Conservation (phyloP, 2,888 invertebrate species). For the Nezara viridula region DNA sequence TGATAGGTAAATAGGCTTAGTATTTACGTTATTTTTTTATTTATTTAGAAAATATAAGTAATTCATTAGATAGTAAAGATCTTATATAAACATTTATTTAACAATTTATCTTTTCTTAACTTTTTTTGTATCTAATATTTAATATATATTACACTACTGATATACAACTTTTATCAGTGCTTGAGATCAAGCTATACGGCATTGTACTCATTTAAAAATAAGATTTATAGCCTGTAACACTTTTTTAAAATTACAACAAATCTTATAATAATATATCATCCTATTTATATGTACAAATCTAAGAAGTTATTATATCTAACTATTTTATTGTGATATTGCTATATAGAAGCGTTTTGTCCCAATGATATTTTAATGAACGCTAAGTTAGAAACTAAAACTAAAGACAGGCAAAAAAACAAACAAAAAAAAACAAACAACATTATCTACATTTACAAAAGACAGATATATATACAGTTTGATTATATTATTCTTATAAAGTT, state of each 20-base stretch:
- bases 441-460: conserved; percentile 40
- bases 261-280: conserved; percentile 29
- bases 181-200: conserved; percentile 36
- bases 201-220: conserved; percentile 50
- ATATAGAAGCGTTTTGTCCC: conserved; percentile 56
- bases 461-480: conserved; percentile 42
- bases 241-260: conserved; percentile 40
- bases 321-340: conserved; percentile 49
- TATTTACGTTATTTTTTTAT: conserved; percentile 34
- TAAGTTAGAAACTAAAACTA: conserved; percentile 38
- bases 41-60: conserved; percentile 38
- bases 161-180: conserved; percentile 52
- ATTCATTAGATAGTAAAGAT: conserved; percentile 43
- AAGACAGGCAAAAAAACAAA: not conserved
- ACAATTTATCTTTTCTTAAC: not conserved
- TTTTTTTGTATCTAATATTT: not conserved
- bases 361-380: conserved; percentile 38
- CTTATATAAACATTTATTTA: conserved; percentile 45
- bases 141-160: conserved; percentile 35
- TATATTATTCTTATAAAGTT: conserved; percentile 34
- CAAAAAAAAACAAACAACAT: no score
- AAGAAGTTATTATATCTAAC: conserved; percentile 43
- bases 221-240: conserved; percentile 33
- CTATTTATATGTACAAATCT: conserved; percentile 51
- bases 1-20: conserved; percentile 48